These are phyloP conservation scores for Garra rufa DNA, from an alignment of 2,113 vertebrate genomes.

Conservation along the genomic window DNA sequence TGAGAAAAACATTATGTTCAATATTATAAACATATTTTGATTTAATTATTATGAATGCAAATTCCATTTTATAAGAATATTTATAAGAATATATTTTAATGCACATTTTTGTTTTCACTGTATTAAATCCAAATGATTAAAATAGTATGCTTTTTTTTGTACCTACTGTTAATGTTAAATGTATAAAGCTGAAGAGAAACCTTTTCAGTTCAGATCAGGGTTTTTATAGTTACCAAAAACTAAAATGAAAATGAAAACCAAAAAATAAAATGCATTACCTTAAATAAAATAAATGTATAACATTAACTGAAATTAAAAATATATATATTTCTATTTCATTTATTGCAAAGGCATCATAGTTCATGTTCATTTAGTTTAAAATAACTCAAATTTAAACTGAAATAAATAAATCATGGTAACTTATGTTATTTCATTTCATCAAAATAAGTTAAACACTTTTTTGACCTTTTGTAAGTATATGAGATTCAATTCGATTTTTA, in stretches of 20 bases:
- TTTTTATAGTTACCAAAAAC: no score
- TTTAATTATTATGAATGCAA: not conserved
- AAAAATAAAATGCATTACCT: not conserved
- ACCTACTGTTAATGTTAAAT: no score
- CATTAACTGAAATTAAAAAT: not conserved
- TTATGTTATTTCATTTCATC: no score
- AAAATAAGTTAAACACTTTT: no score
- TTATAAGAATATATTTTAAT: not conserved
- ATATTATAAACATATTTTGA: not conserved
- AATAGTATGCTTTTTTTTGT: not conserved
- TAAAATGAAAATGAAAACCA: not conserved
- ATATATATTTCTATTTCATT: not conserved
- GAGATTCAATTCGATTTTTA: no score
- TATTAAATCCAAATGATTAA: no score
- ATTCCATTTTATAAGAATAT: not conserved
- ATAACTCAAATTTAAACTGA: no score
- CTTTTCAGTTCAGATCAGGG: not conserved
- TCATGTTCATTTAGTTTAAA: no score
- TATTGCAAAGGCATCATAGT: no score
- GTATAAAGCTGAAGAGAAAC: not conserved
- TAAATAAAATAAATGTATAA: no score
- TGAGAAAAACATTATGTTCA: not conserved
- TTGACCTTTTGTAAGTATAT: no score
- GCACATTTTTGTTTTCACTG: not conserved
- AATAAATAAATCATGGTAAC: no score